A percentile compares a stretch with the other conserved stretches of the same genome.
Evolutionary conservation across 2,113 vertebrate genomes (phyloP).

Genomic region (Oreochromis niloticus): DNA sequence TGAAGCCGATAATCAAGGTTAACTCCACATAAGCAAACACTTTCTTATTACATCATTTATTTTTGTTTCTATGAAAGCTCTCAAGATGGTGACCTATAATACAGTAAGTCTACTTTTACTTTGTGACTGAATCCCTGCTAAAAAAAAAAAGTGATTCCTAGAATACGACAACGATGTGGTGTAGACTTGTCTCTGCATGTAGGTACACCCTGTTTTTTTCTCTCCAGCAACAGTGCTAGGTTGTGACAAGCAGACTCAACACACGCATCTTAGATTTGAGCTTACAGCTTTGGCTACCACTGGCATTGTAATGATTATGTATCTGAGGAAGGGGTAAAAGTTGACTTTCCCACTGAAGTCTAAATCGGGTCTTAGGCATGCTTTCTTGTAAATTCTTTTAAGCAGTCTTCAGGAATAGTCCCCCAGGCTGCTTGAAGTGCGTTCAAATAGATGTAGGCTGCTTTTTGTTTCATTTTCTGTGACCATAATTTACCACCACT

Average conservation of each 20-base stretch:
- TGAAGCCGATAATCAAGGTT: background rate
- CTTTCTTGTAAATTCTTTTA: background rate
- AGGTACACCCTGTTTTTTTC: background rate
- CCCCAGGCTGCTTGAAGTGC: background rate
- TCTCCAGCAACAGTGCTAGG: background rate
- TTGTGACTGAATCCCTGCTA: background rate
- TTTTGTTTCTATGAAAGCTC: background rate
- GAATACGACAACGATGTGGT: background rate
- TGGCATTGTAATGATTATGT: background rate
- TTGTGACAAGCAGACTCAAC: background rate
- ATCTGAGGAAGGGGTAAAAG: background rate
- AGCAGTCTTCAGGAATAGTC: background rate
- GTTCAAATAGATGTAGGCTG: background rate
- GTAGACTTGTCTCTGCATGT: background rate
- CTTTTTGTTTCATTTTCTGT: background rate
- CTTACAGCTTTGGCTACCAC: background rate
- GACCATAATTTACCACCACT: background rate
- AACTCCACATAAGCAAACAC: background rate
- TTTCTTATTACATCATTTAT: background rate
- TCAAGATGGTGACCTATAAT: background rate
- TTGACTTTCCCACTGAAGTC: background rate
- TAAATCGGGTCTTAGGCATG: background rate
- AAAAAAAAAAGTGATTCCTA: background rate
- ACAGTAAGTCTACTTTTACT: background rate
- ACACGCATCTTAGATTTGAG: background rate